Base-by-base conservation (phyloP, 2,888 invertebrate species). In the Metellina segmentata region DNA sequence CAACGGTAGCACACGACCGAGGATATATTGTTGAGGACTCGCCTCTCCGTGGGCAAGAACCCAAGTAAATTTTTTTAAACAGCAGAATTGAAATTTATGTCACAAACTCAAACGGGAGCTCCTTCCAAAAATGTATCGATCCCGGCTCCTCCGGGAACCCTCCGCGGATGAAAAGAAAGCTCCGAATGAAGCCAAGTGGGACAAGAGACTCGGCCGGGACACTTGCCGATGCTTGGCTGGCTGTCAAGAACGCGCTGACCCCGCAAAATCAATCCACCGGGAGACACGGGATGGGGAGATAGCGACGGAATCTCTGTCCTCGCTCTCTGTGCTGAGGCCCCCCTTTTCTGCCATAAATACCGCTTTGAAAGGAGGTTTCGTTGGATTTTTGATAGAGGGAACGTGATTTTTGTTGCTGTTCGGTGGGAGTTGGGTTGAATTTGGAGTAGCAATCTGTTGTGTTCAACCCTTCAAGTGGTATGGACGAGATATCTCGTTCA, bases 61-160 rank as follows among this genome's bases (percentile, higher is more conserved):
- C 82, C 82, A 83, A 72, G 51, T 51, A 19, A 51, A 2, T 7
- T 69, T 71, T 20, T 19, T 34, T 34, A 34, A 34, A 72, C 13
- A 72, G 48, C 11, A 81, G 70, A 34, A 81, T 79, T 69, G 69
- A 71, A 81, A 81, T 81, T 81, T 81, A 70, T 81, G 81, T 81
- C 81, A 81, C 70, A 81, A 81, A 81, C 71, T 19, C n/a, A 52
- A 72, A 81, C 49, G 69, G 82, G 19, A 81, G 20, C 78, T 19
- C 19, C 70, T 83, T 83, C 82, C 82, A 83, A 83, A 83, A 72
- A 51, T 13, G 51, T 83, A 83, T 83, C 72, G 82, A 83, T 83
- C 72, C 71, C 16, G 9, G 11, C 19, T 52, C 20, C 79, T 19
- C 61, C 20, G 19, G 79, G 20, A 79, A 20, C 53, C 8, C 79